Conservation (phyloP, 2,113 vertebrate species). For the Bos javanicus region DNA sequence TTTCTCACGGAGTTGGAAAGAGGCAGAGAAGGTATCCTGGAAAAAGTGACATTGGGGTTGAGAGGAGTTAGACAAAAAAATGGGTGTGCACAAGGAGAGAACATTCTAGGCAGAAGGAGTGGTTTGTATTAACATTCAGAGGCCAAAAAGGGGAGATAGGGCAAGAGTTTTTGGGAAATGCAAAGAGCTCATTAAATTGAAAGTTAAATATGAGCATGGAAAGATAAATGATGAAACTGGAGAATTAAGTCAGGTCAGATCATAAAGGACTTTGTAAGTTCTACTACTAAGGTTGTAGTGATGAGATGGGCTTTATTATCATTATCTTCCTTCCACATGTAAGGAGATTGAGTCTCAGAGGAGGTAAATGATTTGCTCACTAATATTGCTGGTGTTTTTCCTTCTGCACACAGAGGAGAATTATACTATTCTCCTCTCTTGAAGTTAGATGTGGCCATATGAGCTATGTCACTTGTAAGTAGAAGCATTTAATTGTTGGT, state of each 20-base stretch:
- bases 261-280: neutral
- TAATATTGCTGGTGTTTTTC: neutral
- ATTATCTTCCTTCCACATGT: neutral
- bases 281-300: neutral
- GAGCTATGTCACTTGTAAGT: neutral
- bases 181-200: neutral
- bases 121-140: neutral
- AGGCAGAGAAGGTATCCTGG: neutral
- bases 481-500: neutral
- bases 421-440: constrained; percentile 19
- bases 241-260: neutral
- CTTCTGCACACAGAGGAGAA: neutral
- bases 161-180: neutral
- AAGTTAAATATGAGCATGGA: neutral
- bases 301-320: neutral
- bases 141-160: neutral
- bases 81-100: neutral
- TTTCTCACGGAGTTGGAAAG: neutral
- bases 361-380: neutral
- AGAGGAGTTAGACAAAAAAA: neutral
- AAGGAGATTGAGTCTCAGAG: neutral
- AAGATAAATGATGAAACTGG: neutral
- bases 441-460: neutral
- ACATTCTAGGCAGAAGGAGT: neutral
- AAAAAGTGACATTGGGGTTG: neutral